phyloP scores from a whole-genome alignment of 2,797 vertebrate species.

The Oryzias dopingdopingensis region DNA sequence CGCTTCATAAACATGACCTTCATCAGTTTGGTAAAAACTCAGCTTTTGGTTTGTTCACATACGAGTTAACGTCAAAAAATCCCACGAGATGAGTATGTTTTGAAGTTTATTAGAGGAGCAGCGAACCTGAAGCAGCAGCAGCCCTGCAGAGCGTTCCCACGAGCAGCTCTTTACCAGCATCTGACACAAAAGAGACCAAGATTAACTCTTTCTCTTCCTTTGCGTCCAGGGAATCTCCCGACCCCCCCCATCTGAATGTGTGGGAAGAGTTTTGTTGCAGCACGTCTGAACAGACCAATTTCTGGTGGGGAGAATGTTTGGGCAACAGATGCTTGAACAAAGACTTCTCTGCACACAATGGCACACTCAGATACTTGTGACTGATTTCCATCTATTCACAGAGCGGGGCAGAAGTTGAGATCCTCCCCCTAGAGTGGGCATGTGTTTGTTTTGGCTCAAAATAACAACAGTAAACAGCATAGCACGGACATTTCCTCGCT shows the following conservation, averaged over 20 bases:
- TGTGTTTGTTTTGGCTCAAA: slow-evolving; percentile 17
- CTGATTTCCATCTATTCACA: slow-evolving; percentile 71
- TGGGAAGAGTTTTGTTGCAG: slow-evolving; percentile 51
- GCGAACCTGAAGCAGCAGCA: no score
- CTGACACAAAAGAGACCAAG: slow-evolving; percentile 50
- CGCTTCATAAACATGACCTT: no score
- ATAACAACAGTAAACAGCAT: not conserved
- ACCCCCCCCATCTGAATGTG: slow-evolving; percentile 34
- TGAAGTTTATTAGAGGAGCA: no score
- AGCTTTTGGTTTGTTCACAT: no score
- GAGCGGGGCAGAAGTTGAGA: slow-evolving; percentile 64
- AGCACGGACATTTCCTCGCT: no score
- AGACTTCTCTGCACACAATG: slow-evolving; percentile 57
- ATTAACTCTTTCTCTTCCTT: slow-evolving; percentile 47
- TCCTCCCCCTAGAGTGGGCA: slow-evolving; percentile 38
- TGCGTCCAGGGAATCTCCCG: slow-evolving; percentile 24
- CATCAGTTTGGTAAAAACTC: no score
- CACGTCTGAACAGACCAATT: slow-evolving; percentile 58
- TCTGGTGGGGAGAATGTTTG: slow-evolving; percentile 67
- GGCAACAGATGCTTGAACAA: slow-evolving; percentile 75
- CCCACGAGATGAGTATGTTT: no score
- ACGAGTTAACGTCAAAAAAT: no score
- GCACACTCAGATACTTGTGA: slow-evolving; percentile 62
- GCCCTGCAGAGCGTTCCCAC: slow-evolving; percentile 23
- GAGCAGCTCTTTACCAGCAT: slow-evolving; percentile 38